Evolutionary conservation across 2,888 invertebrate species (phyloP).

Genomic region (Liopterus haemorrhoidalis): DNA sequence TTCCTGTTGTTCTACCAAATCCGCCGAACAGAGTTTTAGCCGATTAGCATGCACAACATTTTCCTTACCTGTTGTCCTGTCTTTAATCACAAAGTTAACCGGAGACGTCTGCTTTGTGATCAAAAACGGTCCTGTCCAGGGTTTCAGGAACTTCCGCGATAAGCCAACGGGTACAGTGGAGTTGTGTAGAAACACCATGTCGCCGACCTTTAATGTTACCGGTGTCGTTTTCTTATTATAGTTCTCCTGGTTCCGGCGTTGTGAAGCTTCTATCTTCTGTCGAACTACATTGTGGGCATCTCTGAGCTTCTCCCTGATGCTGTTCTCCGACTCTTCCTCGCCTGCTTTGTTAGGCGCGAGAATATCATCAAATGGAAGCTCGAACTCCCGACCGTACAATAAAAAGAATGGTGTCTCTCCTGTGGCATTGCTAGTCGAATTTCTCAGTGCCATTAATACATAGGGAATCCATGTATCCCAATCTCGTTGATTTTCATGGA

Average conservation of each 20-base stretch:
- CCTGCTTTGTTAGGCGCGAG: neutral
- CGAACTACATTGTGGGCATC: constrained; percentile 1
- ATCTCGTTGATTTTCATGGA: constrained; percentile 27
- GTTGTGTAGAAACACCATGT: constrained; percentile 8
- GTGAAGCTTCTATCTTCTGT: neutral
- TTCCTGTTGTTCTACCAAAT: neutral
- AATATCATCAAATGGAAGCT: constrained; percentile 5
- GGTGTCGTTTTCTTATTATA: constrained; percentile 6
- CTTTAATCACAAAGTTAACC: constrained; percentile 10
- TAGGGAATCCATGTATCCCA: constrained; percentile 36
- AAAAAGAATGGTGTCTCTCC: constrained; percentile 30
- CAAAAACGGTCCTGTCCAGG: constrained; percentile 8
- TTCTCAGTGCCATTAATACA: constrained; percentile 32
- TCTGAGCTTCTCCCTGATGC: neutral
- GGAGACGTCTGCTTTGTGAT: constrained; percentile 11
- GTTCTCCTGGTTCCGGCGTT: neutral
- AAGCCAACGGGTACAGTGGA: neutral
- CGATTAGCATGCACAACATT: constrained; percentile 10
- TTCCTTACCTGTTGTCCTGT: constrained; percentile 6
- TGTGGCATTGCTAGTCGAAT: constrained; percentile 27
- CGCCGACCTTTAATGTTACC: constrained; percentile 4
- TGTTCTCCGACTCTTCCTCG: neutral
- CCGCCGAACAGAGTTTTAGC: constrained; percentile 7
- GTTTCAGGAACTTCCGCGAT: constrained; percentile 7
- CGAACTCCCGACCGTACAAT: constrained; percentile 30